Conservation (phyloP, 2,888 invertebrate species). For the Platerodrilus igneus region DNA sequence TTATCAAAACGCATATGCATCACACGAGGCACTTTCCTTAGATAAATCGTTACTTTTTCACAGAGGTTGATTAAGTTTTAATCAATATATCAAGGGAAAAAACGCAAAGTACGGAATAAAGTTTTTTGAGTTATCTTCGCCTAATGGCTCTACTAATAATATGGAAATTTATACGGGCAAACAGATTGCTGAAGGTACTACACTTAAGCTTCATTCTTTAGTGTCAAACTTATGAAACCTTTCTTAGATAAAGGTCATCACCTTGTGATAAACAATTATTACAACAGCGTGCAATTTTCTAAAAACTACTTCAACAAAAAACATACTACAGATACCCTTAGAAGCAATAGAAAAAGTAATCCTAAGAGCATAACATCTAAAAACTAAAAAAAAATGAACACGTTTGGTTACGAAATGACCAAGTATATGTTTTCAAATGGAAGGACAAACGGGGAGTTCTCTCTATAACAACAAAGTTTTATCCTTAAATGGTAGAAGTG, state of each 20-base stretch:
- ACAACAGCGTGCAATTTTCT: conserved; percentile 26
- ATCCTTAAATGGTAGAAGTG: conserved; percentile 19
- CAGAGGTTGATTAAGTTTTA: too few species aligned
- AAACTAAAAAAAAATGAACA: conserved; percentile 21
- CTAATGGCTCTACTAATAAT: conserved; percentile 14
- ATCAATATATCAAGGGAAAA: conserved; percentile 20
- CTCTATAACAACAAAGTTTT: conserved; percentile 23
- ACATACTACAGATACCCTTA: conserved; percentile 24
- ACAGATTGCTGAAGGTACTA: neutral
- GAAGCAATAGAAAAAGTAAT: conserved; percentile 18
- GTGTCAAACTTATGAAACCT: conserved; percentile 29
- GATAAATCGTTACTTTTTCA: too few species aligned
- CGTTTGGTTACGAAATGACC: conserved; percentile 12
- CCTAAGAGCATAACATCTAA: conserved; percentile 15
- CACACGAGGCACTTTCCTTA: too few species aligned
- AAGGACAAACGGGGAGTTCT: conserved; percentile 26
- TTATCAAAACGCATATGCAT: conserved; percentile 21
- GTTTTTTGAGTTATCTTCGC: conserved; percentile 21
- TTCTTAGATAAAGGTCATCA: conserved; percentile 33
- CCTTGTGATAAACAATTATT: conserved; percentile 34
- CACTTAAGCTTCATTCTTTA: too few species aligned
- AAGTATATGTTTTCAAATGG: conserved; percentile 27
- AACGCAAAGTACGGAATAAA: conserved; percentile 25
- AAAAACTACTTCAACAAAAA: conserved; percentile 26
- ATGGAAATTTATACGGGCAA: conserved; percentile 1